Base-by-base conservation (phyloP, 2,888 invertebrate genomes). In the Bruchidius siliquastri region DNA sequence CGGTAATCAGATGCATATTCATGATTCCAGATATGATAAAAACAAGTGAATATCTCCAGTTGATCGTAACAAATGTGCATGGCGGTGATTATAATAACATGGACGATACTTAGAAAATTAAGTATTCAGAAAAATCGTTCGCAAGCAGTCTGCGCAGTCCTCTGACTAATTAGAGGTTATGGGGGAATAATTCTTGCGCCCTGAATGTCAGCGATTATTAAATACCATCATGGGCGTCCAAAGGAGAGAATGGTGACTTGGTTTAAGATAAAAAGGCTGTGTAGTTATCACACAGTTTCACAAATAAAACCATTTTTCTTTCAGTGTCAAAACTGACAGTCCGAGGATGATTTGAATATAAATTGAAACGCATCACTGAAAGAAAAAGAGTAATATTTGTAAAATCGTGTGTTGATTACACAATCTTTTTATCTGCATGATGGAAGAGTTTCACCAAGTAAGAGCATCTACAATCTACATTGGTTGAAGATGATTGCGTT, bases 201-300 rank as follows among this genome's bases (percentile, higher is more conserved):
- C 76, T 74, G 79, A 81, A 81, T 80, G 79, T 73, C 78, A 77
- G 79, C 80, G 80, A 81, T 82, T 82, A 82, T 79, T 49, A 49
- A 49, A 49, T 49, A 49, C 13, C 13, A 13, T 13, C 49, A 13
- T 49, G 18, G 49, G 10, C 49, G 49, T 49, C 18, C 49, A 8
- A 13, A 49, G 18, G 49, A 18, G 49, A 13, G 6, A 49, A 49
- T 4, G 49, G 49, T 4, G 6, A 18, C 49, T n/a, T n/a, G n/a
- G n/a, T n/a, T n/a, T n/a, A n/a, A n/a, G n/a, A n/a, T n/a, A n/a
- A n/a, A n/a, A n/a, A n/a, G n/a, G n/a, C n/a, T n/a, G n/a, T n/a
- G n/a, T n/a, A n/a, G n/a, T n/a, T n/a, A n/a, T n/a, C n/a, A n/a
- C n/a, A n/a, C n/a, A n/a, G n/a, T n/a, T n/a, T n/a, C n/a, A n/a